phyloP scores from a whole-genome alignment of 35 echinoderm and acorn worm genomes.

The Anneissia japonica region DNA sequence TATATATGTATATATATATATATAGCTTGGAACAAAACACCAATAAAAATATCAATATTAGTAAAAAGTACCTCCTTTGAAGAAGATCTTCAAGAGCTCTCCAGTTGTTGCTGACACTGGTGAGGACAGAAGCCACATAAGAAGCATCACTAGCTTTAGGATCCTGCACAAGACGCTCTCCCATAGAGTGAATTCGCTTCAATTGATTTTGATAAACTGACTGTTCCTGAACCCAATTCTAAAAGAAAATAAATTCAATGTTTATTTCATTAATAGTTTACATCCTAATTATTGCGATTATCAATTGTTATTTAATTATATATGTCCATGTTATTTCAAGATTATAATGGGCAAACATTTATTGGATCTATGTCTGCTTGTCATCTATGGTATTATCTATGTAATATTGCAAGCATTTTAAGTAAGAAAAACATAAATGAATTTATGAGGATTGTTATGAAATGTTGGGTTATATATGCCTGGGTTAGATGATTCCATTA shows the following conservation, averaged over 20 bases:
- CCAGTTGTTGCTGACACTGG: slow-evolving; percentile 90
- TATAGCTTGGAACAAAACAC: neutral
- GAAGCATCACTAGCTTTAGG: slow-evolving; percentile 88
- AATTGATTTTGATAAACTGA: slow-evolving; percentile 36
- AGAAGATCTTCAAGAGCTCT: slow-evolving; percentile 79
- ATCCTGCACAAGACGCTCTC: slow-evolving; percentile 79
- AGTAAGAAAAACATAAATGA: no score
- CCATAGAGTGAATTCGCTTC: slow-evolving; percentile 71
- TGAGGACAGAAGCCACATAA: slow-evolving; percentile 60
- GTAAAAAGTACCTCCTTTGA: slow-evolving; percentile 52
- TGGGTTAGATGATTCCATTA: no score
- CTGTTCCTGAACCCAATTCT: neutral
- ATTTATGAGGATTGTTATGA: no score
- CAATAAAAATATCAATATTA: neutral
- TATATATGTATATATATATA: no score
- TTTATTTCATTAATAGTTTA: no score
- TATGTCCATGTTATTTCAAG: neutral
- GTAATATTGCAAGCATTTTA: no score
- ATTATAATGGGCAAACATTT: no score
- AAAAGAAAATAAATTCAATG: neutral
- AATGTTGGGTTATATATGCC: no score
- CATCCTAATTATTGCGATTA: neutral
- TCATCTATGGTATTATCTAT: no score
- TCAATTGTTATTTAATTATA: neutral
- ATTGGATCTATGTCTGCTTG: no score